Conservation (phyloP, 2,797 vertebrate genomes). For the Urosaurus nigricauda region DNA sequence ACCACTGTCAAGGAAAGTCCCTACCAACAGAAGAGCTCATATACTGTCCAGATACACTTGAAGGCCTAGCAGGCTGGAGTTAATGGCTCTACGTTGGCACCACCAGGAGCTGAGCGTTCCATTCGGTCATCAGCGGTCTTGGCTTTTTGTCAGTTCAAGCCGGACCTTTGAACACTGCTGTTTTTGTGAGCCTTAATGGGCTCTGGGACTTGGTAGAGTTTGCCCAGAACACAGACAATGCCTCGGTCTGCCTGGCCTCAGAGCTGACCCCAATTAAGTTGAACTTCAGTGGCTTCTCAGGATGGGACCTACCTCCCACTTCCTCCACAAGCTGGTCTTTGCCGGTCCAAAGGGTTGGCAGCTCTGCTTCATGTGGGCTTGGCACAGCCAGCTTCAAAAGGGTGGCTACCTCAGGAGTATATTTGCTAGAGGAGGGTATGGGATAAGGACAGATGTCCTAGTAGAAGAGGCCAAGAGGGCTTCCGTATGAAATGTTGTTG, state of each 20-base stretch:
- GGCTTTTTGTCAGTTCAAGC: not conserved
- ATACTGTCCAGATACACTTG: not conserved
- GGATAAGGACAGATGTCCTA: too few species aligned
- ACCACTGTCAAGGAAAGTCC: too few species aligned
- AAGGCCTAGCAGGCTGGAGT: not conserved
- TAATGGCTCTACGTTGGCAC: not conserved
- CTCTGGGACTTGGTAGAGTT: not conserved
- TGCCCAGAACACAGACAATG: conserved; percentile 7
- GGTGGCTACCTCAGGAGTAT: not conserved
- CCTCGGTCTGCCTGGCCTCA: rapidly evolving
- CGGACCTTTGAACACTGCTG: not conserved
- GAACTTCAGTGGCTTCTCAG: not conserved
- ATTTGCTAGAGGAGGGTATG: not conserved
- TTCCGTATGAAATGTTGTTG: too few species aligned
- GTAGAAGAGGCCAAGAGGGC: not conserved
- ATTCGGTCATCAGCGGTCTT: not conserved
- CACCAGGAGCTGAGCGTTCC: not conserved
- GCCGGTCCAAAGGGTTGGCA: not conserved
- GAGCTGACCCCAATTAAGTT: not conserved
- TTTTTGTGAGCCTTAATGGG: rapidly evolving
- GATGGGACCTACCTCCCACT: not conserved
- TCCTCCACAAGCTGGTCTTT: not conserved
- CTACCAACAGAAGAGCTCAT: not conserved
- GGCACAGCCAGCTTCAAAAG: too few species aligned
- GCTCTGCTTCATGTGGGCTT: not conserved